A percentile compares a stretch with the other conserved stretches of the same genome.
Evolutionary conservation across 2,797 vertebrate species (phyloP).

Genomic region (Craterocephalus amniculus): DNA sequence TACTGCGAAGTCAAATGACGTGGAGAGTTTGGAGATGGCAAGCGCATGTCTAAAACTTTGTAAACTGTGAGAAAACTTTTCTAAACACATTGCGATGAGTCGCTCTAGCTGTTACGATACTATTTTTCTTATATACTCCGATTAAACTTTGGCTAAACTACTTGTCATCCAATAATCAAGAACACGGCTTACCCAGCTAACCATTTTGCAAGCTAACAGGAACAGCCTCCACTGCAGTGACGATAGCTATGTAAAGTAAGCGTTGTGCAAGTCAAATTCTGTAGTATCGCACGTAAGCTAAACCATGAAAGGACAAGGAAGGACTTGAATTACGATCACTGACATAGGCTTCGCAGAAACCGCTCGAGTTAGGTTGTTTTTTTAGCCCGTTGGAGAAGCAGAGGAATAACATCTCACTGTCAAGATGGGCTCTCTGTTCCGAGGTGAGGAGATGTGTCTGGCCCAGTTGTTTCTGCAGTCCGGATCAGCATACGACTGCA

Average conservation of each 20-base stretch:
- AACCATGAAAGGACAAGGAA: conserved; percentile 27
- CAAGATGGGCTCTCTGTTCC: conserved; percentile 89
- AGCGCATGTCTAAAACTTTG: conserved; percentile 53
- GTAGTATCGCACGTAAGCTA: neutral
- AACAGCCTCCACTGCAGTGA: conserved; percentile 6
- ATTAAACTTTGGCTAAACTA: neutral
- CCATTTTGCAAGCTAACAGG: conserved; percentile 62
- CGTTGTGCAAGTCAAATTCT: conserved; percentile 10
- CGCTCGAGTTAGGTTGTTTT: conserved; percentile 30
- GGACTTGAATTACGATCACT: conserved; percentile 7
- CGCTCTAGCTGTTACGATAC: no score
- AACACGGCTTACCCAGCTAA: conserved; percentile 38
- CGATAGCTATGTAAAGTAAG: conserved; percentile 31
- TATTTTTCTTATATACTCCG: neutral
- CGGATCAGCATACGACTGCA: conserved; percentile 95
- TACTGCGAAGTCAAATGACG: conserved; percentile 61
- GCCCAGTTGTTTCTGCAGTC: conserved; percentile 96
- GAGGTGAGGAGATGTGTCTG: conserved; percentile 94
- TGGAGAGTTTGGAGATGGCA: conserved; percentile 47
- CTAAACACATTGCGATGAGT: neutral
- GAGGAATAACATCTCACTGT: conserved; percentile 20
- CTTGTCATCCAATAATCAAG: conserved; percentile 3
- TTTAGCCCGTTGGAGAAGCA: conserved; percentile 20
- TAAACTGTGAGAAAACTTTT: conserved; percentile 33
- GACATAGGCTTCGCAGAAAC: neutral